These are phyloP conservation scores for Eutrigla gurnardus DNA, from an alignment of 2,797 vertebrate genomes.

Conservation along the genomic window DNA sequence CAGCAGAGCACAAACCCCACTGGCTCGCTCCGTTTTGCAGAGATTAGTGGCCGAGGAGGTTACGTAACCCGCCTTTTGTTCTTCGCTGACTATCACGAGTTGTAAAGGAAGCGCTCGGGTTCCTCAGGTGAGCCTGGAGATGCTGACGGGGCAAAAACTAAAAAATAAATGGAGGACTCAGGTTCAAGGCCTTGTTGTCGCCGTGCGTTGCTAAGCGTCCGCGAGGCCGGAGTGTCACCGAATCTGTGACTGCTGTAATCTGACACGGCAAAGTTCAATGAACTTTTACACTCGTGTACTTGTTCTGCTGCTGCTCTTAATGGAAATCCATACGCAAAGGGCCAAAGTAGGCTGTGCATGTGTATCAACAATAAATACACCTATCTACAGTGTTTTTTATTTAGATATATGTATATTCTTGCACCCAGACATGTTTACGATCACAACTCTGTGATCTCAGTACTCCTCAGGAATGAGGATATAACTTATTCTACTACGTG, in stretches of 20 bases:
- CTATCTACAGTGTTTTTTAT: neutral
- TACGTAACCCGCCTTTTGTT: slow-evolving; percentile 47
- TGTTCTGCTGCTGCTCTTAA: neutral
- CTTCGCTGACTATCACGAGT: slow-evolving; percentile 19
- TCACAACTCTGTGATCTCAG: neutral
- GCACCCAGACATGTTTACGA: too few species aligned
- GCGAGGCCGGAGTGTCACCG: neutral
- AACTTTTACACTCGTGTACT: too few species aligned
- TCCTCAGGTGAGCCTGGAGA: slow-evolving; percentile 27
- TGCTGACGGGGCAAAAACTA: slow-evolving; percentile 1
- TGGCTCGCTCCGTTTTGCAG: slow-evolving; percentile 2
- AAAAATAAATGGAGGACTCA: neutral
- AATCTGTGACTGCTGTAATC: neutral
- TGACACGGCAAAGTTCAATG: neutral
- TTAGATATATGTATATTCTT: too few species aligned
- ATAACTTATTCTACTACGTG: neutral
- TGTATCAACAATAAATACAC: neutral
- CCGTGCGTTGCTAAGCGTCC: neutral
- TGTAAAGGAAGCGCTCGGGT: slow-evolving; percentile 33
- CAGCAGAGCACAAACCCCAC: slow-evolving; percentile 4
- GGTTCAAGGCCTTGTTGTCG: neutral
- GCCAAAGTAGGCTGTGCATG: neutral
- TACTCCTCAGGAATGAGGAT: neutral
- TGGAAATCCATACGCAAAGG: neutral
- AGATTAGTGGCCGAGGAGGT: slow-evolving; percentile 25